Conservation (phyloP, 2,113 vertebrate genomes). For the Callorhinus ursinus region DNA sequence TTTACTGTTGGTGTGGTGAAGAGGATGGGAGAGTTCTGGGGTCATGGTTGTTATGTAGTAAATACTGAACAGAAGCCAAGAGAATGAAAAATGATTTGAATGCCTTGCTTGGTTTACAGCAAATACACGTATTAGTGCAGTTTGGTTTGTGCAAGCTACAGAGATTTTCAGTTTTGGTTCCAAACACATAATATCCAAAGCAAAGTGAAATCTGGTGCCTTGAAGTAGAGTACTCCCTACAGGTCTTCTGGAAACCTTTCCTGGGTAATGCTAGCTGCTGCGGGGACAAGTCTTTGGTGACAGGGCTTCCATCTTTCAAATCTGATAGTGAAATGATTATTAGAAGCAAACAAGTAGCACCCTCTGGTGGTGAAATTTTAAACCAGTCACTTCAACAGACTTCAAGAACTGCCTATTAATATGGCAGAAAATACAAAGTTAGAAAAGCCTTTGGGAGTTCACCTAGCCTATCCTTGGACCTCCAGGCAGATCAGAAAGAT, state of each 20-base stretch:
- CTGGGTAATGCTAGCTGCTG: rapidly evolving
- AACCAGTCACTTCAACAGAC: neutral
- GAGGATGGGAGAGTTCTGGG: neutral
- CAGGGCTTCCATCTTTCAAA: neutral
- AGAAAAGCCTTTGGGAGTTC: slow-evolving; percentile 27
- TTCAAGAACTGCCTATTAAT: neutral
- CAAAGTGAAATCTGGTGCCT: neutral
- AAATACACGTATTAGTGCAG: neutral
- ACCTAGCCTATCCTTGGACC: slow-evolving; percentile 10
- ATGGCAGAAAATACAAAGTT: slow-evolving; percentile 9
- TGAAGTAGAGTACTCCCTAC: neutral
- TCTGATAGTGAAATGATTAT: neutral
- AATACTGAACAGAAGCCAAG: neutral
- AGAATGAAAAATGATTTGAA: neutral
- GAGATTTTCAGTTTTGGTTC: neutral
- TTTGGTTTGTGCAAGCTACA: neutral
- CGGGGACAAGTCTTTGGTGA: neutral
- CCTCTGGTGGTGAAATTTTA: slow-evolving; percentile 72
- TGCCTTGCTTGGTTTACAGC: neutral
- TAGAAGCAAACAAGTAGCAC: slow-evolving; percentile 44
- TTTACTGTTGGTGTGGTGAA: neutral
- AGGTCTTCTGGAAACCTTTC: neutral
- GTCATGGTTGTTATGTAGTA: neutral
- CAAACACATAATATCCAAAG: neutral
- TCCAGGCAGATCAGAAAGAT: slow-evolving; percentile 56